phyloP scores from a whole-genome alignment of 2,113 vertebrate genomes.

The Nyctibius bracteatus region DNA sequence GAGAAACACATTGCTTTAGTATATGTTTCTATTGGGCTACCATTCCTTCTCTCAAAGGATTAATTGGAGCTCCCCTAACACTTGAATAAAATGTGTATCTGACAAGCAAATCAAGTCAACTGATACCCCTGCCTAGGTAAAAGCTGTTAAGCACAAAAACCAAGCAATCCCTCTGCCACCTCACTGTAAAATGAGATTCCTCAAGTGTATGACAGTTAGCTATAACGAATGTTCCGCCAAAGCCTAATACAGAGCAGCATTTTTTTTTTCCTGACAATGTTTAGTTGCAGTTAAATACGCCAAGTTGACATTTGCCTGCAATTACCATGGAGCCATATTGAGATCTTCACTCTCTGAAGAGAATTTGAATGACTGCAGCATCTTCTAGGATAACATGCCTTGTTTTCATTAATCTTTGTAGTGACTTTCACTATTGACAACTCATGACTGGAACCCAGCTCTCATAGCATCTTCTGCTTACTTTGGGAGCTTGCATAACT shows the following conservation, averaged over 20 bases:
- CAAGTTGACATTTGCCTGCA: conserved; percentile 29
- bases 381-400: background rate
- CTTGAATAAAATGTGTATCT: background rate
- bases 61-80: background rate
- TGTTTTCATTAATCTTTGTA: background rate
- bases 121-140: background rate
- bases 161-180: background rate
- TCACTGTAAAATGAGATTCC: background rate
- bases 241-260: background rate
- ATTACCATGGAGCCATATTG: conserved; percentile 19
- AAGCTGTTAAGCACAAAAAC: background rate
- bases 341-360: conserved; percentile 3
- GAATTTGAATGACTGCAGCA: background rate
- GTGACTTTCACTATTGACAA: background rate
- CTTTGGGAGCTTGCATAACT: background rate
- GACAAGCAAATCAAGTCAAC: background rate
- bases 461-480: background rate
- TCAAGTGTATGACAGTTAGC: background rate
- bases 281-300: conserved; percentile 24
- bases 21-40: background rate
- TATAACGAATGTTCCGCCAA: background rate
- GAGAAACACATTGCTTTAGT: background rate
- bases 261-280: background rate
- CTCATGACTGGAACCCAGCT: background rate
- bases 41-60: background rate